Conservation (phyloP, 2,888 invertebrate species). For the Erebia ligea region DNA sequence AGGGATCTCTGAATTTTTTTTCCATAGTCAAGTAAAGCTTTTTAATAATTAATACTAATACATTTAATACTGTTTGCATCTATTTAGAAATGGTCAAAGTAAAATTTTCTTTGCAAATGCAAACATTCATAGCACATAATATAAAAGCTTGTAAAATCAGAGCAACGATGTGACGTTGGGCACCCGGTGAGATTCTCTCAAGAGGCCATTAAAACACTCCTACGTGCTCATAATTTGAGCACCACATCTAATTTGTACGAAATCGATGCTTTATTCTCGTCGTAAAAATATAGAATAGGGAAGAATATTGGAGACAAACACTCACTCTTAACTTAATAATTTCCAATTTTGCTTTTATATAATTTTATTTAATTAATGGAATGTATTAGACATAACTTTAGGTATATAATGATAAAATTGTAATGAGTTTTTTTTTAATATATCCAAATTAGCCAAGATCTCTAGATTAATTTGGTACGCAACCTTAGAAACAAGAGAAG, state of each 20-base stretch:
- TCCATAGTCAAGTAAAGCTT: too few species aligned
- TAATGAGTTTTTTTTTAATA: too few species aligned
- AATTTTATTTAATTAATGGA: too few species aligned
- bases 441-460: background rate
- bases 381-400: too few species aligned
- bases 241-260: constrained; percentile 59
- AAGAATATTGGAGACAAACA: background rate
- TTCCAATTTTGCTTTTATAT: constrained; percentile 1
- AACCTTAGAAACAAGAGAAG: constrained; percentile 7
- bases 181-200: constrained; percentile 66
- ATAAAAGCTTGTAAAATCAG: constrained; percentile 71
- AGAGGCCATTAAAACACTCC: constrained; percentile 80
- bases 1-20: background rate
- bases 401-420: too few species aligned
- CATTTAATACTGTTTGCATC: background rate
- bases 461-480: background rate
- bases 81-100: background rate
- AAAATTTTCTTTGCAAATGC: constrained; percentile 43
- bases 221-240: constrained; percentile 75
- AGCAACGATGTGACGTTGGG: constrained; percentile 81
- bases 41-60: too few species aligned
- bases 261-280: constrained; percentile 44
- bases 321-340: background rate
- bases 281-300: constrained; percentile 26
- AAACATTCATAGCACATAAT: constrained; percentile 69